Percentiles rank a stretch among this genome's conserved stretches.
phyloP scores from a whole-genome alignment of 1,140 invertebrate species.

The Papilio machaon region DNA sequence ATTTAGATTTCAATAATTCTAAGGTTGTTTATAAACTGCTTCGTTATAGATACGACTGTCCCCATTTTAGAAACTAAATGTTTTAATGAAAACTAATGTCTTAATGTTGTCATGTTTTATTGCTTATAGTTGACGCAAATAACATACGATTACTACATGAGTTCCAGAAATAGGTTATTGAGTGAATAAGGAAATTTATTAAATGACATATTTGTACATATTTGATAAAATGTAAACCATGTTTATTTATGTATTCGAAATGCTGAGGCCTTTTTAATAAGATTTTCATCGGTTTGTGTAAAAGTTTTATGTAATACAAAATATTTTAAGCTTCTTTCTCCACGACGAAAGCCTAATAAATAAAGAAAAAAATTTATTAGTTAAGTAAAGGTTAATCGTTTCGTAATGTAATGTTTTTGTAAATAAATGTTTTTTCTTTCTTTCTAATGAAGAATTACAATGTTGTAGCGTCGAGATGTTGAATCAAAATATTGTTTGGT shows the following conservation, averaged over 20 bases:
- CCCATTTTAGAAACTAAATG: too few relatives aligned
- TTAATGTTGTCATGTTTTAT: too few relatives aligned
- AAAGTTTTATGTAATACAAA: background rate
- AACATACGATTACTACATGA: too few relatives aligned
- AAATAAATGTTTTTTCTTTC: too few relatives aligned
- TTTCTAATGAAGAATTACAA: background rate
- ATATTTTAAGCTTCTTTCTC: background rate
- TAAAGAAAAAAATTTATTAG: background rate
- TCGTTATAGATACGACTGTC: too few relatives aligned
- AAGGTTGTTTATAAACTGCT: background rate
- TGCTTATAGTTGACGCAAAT: too few relatives aligned
- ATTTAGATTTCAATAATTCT: background rate
- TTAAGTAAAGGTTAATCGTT: background rate
- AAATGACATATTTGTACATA: background rate
- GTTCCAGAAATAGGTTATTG: too few relatives aligned
- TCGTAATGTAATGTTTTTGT: too few relatives aligned
- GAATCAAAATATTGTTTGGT: background rate
- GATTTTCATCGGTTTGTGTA: background rate
- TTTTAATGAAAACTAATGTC: too few relatives aligned
- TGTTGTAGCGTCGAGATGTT: background rate
- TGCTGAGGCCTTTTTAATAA: background rate
- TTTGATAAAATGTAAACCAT: background rate
- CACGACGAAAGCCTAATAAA: background rate
- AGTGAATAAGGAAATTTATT: background rate
- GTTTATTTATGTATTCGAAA: background rate